Percentiles rank a stretch among this genome's conserved stretches.
Conservation (phyloP, 2,797 vertebrate species). For the Poeciliopsis gracilis region DNA sequence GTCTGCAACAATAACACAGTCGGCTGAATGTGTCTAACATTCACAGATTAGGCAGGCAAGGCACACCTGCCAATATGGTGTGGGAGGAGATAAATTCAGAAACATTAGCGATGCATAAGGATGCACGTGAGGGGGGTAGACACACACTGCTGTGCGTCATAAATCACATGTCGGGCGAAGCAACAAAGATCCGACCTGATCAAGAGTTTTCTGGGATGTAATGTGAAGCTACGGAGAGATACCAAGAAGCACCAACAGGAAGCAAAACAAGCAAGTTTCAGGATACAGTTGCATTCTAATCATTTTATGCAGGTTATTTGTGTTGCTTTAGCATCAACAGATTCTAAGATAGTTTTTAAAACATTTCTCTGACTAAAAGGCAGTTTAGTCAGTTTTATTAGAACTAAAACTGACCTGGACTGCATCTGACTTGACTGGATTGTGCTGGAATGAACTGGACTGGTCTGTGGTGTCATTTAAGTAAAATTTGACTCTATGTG, state of each 20-base stretch:
- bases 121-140: constrained; percentile 10
- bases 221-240: constrained; percentile 13
- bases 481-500: neutral
- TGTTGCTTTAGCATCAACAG: neutral
- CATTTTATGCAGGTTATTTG: neutral
- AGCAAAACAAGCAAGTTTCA: neutral
- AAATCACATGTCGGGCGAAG: constrained; percentile 42
- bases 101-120: constrained; percentile 43
- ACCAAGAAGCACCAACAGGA: constrained; percentile 10
- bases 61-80: constrained; percentile 68
- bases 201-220: constrained; percentile 24
- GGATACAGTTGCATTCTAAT: neutral
- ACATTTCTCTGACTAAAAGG: neutral
- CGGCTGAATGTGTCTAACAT: constrained; percentile 61
- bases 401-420: neutral
- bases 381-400: neutral
- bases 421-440: neutral
- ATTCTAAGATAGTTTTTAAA: neutral
- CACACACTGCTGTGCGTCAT: constrained; percentile 29
- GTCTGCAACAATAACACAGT: constrained; percentile 75
- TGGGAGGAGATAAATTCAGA: constrained; percentile 60
- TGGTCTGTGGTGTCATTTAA: too few relatives aligned
- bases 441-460: neutral
- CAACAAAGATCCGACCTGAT: constrained; percentile 34
- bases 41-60: constrained; percentile 49